These are phyloP conservation scores for Urocynchramus pylzowi DNA, from an alignment of 2,113 vertebrate species.

Conservation along the genomic window DNA sequence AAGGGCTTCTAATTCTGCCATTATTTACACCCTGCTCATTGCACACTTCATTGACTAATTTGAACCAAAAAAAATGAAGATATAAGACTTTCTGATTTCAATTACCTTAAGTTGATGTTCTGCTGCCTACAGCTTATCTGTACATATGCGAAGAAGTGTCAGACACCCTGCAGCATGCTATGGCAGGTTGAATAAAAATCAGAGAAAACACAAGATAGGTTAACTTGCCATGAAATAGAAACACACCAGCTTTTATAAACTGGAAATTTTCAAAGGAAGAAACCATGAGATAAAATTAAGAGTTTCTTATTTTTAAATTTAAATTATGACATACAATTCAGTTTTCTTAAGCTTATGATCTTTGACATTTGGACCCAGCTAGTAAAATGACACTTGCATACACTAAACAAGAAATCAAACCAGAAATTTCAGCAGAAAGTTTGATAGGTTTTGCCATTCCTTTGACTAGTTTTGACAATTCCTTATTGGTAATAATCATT, in stretches of 20 bases:
- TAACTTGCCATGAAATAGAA: background rate
- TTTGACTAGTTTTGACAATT: background rate
- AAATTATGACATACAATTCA: background rate
- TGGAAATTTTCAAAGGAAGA: background rate
- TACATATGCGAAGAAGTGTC: background rate
- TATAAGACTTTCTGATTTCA: conserved; percentile 8
- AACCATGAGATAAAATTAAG: background rate
- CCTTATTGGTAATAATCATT: background rate
- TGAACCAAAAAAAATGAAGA: background rate
- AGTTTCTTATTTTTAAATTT: background rate
- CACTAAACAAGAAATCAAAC: background rate
- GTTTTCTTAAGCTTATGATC: background rate
- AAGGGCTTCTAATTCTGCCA: conserved; percentile 14
- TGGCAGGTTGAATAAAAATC: background rate
- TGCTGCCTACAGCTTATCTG: background rate
- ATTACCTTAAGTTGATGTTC: background rate
- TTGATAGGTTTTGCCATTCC: background rate
- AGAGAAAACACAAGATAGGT: background rate
- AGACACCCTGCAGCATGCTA: background rate
- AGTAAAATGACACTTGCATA: background rate
- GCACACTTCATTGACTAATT: conserved; percentile 21
- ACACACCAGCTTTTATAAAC: background rate
- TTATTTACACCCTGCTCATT: conserved; percentile 29
- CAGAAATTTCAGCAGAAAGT: background rate
- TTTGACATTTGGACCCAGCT: background rate